phyloP scores from a whole-genome alignment of 2,113 vertebrate genomes.

The Notiomystis cincta region DNA sequence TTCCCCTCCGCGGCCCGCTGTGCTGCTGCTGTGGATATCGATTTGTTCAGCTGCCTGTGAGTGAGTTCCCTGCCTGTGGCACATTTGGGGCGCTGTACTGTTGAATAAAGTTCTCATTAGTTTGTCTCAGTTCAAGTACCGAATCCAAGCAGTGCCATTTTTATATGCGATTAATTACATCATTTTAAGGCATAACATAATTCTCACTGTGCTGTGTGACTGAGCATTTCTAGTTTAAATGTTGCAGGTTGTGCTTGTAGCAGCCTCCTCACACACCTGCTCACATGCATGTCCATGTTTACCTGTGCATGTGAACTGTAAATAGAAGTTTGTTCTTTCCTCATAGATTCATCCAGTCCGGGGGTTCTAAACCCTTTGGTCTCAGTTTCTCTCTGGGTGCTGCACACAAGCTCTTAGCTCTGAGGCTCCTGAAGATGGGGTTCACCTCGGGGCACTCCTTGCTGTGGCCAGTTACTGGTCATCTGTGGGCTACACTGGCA shows the following conservation, averaged over 20 bases:
- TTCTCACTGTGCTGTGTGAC: background rate
- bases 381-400: background rate
- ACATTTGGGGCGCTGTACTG: rapidly evolving
- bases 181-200: background rate
- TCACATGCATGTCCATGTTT: rapidly evolving
- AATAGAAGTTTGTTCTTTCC: background rate
- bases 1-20: rapidly evolving
- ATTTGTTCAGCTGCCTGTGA: background rate
- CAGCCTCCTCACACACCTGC: background rate
- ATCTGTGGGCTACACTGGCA: background rate
- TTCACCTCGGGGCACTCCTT: background rate
- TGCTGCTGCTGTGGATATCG: rapidly evolving
- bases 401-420: background rate
- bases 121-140: rapidly evolving
- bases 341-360: background rate
- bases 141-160: rapidly evolving
- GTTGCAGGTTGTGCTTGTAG: background rate
- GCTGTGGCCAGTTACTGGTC: background rate
- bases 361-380: background rate
- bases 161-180: rapidly evolving
- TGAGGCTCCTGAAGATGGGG: background rate
- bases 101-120: background rate
- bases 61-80: background rate
- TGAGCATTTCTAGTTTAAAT: background rate
- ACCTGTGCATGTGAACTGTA: background rate